A percentile compares a stretch with the other conserved stretches of the same genome.
Conservation (phyloP, 2,113 vertebrate genomes). For the Acanthochromis polyacanthus region DNA sequence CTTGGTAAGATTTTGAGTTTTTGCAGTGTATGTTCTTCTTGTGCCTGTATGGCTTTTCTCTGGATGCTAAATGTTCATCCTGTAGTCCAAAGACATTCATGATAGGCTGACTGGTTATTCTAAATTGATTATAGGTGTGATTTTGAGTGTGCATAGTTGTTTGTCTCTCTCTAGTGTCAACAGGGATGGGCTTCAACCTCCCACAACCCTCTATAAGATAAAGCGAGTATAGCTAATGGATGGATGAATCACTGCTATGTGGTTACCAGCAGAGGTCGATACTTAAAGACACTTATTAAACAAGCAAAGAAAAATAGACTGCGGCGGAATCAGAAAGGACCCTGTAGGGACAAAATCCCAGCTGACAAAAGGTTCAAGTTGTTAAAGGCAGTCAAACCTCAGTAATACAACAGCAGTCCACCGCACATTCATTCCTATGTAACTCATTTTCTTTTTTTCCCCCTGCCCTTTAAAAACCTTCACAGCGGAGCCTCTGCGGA, state of each 20-base stretch:
- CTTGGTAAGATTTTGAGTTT: too few species aligned
- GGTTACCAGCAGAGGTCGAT: conserved; percentile 16
- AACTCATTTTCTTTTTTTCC: conserved; percentile 19
- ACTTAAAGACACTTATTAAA: conserved; percentile 38
- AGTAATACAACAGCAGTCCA: conserved; percentile 28
- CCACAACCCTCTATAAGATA: too few species aligned
- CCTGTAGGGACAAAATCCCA: conserved; percentile 33
- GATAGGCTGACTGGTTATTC: too few species aligned
- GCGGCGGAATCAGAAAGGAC: conserved; percentile 4
- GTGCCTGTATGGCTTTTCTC: too few species aligned
- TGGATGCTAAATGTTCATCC: too few species aligned
- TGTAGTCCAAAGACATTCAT: too few species aligned
- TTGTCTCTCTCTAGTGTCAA: too few species aligned
- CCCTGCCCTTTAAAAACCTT: conserved; percentile 48
- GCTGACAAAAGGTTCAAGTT: conserved; percentile 20
- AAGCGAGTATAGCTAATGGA: too few species aligned
- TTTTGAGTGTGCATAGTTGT: too few species aligned
- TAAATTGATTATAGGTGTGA: too few species aligned
- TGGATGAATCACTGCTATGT: neutral
- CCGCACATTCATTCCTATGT: conserved; percentile 22
- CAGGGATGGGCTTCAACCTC: too few species aligned
- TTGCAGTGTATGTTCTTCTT: too few species aligned
- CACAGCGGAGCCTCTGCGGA: conserved; percentile 46
- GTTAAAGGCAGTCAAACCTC: conserved; percentile 52
- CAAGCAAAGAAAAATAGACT: conserved; percentile 19